Evolutionary conservation across 2,113 vertebrate genomes (phyloP).

Genomic region (Jacana jacana): DNA sequence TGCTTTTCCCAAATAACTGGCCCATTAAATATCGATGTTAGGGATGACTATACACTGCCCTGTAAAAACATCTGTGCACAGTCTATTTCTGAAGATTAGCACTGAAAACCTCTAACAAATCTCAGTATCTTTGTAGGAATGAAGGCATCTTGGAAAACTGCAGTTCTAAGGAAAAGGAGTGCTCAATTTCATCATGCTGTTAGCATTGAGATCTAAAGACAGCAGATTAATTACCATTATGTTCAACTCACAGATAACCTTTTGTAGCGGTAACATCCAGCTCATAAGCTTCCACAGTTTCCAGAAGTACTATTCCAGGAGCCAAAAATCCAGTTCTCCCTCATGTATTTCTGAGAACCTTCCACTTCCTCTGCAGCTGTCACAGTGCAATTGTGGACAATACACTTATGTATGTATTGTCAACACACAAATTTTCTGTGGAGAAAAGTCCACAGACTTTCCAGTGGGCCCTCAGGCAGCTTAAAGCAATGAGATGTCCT

Average conservation of each 20-base stretch:
- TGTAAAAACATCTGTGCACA: slow-evolving; percentile 7
- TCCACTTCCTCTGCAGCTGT: slow-evolving; percentile 57
- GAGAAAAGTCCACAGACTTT: not conserved
- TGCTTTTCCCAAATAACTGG: not conserved
- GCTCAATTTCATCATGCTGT: not conserved
- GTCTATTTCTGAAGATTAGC: not conserved
- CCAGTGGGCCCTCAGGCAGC: slow-evolving; percentile 23
- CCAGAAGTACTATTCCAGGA: slow-evolving; percentile 10
- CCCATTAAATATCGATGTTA: slow-evolving; percentile 24
- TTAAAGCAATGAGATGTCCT: slow-evolving; percentile 40
- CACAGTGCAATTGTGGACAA: slow-evolving; percentile 6
- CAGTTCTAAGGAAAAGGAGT: not conserved
- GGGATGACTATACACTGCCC: not conserved
- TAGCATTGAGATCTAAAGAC: not conserved
- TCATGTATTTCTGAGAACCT: slow-evolving; percentile 25
- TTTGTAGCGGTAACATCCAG: not conserved
- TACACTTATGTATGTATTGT: not conserved
- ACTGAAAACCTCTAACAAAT: not conserved
- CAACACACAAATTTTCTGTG: slow-evolving; percentile 4
- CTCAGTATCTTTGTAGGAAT: not conserved
- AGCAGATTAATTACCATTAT: not conserved
- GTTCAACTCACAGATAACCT: slow-evolving; percentile 25
- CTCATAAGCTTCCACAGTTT: not conserved
- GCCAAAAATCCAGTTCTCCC: slow-evolving; percentile 48
- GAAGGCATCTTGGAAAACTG: not conserved